phyloP scores from a whole-genome alignment of 1,140 invertebrate species.

The Lepidurus couesii region DNA sequence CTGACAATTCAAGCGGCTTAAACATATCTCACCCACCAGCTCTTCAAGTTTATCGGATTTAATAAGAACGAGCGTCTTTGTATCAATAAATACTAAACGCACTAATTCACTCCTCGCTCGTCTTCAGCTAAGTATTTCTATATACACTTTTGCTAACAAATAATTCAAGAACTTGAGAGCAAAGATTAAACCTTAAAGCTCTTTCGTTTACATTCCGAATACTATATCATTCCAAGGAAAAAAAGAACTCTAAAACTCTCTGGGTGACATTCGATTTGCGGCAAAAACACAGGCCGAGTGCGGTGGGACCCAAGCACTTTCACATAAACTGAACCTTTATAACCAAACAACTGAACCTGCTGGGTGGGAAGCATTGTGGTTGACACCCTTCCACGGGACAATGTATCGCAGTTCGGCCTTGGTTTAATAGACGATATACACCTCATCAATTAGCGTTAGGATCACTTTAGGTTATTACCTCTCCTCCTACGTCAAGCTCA shows the following conservation, averaged over 20 bases:
- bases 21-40: background rate
- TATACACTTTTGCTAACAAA: background rate
- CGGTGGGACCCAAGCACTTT: background rate
- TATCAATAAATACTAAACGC: background rate
- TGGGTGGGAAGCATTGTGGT: background rate
- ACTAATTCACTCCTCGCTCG: background rate
- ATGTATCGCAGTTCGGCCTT: background rate
- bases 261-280: too few species aligned
- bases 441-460: slow-evolving; percentile 5
- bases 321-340: background rate
- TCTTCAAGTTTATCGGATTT: background rate
- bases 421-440: background rate
- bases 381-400: background rate
- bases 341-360: background rate
- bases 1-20: background rate
- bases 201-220: too few species aligned
- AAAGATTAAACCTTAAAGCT: too few species aligned
- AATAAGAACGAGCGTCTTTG: background rate
- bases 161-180: too few species aligned
- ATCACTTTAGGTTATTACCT: background rate
- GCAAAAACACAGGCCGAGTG: too few species aligned
- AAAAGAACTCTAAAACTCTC: too few species aligned
- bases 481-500: slow-evolving; percentile 21
- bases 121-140: background rate
- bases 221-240: too few species aligned